phyloP scores from a whole-genome alignment of 1,140 invertebrate species.

The Coboldia fuscipes region DNA sequence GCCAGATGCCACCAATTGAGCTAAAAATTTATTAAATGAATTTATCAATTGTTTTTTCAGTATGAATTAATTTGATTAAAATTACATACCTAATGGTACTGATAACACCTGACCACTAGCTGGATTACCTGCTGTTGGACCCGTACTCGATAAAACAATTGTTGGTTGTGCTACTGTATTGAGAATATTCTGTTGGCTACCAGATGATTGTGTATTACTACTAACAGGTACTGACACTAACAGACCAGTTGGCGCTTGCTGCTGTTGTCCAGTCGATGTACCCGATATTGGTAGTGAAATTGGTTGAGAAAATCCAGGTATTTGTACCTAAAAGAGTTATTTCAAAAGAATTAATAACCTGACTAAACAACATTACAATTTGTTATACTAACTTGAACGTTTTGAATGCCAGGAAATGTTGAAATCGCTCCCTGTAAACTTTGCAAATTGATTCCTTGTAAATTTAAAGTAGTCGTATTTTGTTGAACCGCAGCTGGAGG shows the following conservation, averaged over 20 bases:
- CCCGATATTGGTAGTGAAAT: conserved; percentile 51
- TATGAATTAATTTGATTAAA: conserved; percentile 12
- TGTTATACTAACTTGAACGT: conserved; percentile 34
- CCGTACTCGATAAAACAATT: conserved; percentile 30
- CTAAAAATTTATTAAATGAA: conserved; percentile 17
- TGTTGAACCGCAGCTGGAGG: conserved; percentile 23
- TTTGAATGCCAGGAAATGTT: conserved; percentile 48
- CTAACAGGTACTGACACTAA: conserved; percentile 23
- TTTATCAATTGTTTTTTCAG: conserved; percentile 1
- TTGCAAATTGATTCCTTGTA: conserved; percentile 54
- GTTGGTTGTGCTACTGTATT: conserved; percentile 12
- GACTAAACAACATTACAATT: background rate
- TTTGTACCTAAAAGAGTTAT: conserved; percentile 35
- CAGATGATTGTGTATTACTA: conserved; percentile 13
- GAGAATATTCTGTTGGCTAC: conserved; percentile 5
- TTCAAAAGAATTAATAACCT: background rate
- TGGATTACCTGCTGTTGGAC: conserved; percentile 8
- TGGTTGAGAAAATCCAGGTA: conserved; percentile 52
- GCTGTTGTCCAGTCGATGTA: conserved; percentile 17
- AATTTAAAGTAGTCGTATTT: conserved; percentile 26
- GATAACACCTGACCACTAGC: conserved; percentile 25
- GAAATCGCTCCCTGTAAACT: conserved; percentile 44
- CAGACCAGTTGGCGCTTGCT: conserved; percentile 12
- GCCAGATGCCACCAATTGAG: conserved; percentile 38
- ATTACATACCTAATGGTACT: conserved; percentile 35